Conservation (phyloP, 2,113 vertebrate genomes). For the Mormoops blainvillei region DNA sequence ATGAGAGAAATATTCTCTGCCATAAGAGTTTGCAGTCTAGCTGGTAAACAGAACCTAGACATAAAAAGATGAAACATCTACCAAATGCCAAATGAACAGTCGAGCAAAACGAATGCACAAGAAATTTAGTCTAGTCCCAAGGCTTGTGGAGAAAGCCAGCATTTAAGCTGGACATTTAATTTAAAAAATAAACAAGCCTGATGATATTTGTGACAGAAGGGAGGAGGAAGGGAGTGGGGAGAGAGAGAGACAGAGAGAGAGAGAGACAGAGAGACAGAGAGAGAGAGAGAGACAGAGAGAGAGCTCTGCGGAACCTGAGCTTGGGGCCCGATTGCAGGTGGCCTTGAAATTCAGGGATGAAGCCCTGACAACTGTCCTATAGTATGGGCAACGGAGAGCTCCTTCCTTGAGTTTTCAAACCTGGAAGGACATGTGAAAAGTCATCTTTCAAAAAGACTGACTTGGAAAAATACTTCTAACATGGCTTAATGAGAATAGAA, state of each 20-base stretch:
- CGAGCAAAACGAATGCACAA: neutral
- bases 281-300: neutral
- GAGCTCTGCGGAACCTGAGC: neutral
- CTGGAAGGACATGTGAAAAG: neutral
- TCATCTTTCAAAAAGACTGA: neutral
- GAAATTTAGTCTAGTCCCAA: neutral
- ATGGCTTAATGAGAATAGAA: neutral
- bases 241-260: neutral
- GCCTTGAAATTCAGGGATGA: neutral
- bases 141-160: neutral
- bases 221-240: neutral
- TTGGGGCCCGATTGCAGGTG: neutral
- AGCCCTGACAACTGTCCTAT: neutral
- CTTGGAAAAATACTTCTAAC: neutral
- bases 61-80: neutral
- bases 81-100: neutral
- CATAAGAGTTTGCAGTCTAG: neutral
- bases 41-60: neutral
- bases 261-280: too few relatives aligned
- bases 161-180: neutral
- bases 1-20: neutral
- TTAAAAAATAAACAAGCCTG: neutral
- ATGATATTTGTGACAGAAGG: neutral
- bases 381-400: neutral
- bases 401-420: neutral